Percentiles rank a stretch among this genome's conserved stretches.
Evolutionary conservation across 2,113 vertebrate genomes (phyloP).

Genomic region (Entelurus aequoreus): DNA sequence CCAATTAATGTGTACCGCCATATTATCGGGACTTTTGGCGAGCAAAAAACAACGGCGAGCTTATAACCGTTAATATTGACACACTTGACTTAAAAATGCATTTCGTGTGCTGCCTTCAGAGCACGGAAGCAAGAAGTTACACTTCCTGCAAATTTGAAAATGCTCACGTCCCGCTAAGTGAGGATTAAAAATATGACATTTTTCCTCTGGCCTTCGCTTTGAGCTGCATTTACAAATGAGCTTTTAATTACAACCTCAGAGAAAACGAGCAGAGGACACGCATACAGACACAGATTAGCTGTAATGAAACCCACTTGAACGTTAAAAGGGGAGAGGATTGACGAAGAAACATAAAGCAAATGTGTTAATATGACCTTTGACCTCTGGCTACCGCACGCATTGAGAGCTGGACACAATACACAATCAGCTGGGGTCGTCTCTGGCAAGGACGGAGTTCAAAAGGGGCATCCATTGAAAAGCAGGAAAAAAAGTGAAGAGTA

Average conservation of each 20-base stretch:
- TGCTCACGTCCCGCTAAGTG: constrained; percentile 33
- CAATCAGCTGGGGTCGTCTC: too few species aligned
- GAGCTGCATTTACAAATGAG: constrained; percentile 50
- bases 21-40: constrained; percentile 51
- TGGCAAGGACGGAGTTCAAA: too few species aligned
- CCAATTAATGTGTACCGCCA: constrained; percentile 67
- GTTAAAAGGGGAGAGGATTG: too few species aligned
- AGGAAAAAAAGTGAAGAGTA: too few species aligned
- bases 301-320: too few species aligned
- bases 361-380: too few species aligned
- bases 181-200: constrained; percentile 56
- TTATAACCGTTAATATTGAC: constrained; percentile 39
- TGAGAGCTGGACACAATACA: too few species aligned
- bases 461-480: too few species aligned
- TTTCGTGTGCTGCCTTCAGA: constrained; percentile 15
- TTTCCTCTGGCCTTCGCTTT: constrained; percentile 35
- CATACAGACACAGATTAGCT: too few species aligned
- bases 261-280: constrained; percentile 13
- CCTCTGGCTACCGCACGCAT: too few species aligned
- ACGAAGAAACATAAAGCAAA: too few species aligned
- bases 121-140: constrained; percentile 20
- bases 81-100: constrained; percentile 16
- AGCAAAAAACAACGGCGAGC: constrained; percentile 41
- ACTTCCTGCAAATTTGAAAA: constrained; percentile 18
- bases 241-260: constrained; percentile 42